These are phyloP conservation scores for Amiota mariae DNA, from an alignment of 2,888 invertebrate genomes.

Conservation along the genomic window DNA sequence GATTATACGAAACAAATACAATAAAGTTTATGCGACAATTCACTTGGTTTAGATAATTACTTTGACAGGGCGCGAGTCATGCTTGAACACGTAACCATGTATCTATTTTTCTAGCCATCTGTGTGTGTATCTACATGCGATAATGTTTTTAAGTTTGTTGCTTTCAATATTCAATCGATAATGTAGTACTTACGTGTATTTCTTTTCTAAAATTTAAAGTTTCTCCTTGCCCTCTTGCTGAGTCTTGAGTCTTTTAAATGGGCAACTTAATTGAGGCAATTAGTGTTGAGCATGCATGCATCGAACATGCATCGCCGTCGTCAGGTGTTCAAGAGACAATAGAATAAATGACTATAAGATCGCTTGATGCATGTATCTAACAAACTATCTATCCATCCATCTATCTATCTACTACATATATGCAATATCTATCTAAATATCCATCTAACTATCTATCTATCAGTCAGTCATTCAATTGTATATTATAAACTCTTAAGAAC, in stretches of 20 bases:
- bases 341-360: constrained; percentile 14
- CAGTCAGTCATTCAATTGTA: too few relatives aligned
- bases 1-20: not conserved
- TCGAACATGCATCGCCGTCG: not conserved
- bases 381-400: not conserved
- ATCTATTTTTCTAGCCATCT: too few relatives aligned
- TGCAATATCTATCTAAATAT: too few relatives aligned
- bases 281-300: constrained; percentile 14
- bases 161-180: constrained; percentile 44
- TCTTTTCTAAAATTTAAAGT: not conserved
- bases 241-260: constrained; percentile 7
- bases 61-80: not conserved
- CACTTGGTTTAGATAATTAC: constrained; percentile 17
- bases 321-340: constrained; percentile 27
- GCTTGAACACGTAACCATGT: not conserved
- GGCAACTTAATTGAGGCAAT: constrained; percentile 27
- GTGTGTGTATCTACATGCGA: too few relatives aligned
- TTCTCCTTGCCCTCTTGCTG: not conserved
- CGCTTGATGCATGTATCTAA: not conserved
- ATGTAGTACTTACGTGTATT: not conserved
- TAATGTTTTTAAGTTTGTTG: constrained; percentile 5
- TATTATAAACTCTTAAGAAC: too few relatives aligned
- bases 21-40: constrained; percentile 14
- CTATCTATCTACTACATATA: too few relatives aligned
- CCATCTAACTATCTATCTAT: too few relatives aligned